Base-by-base conservation (phyloP, 2,797 vertebrate genomes). In the Xenentodon cancila region DNA sequence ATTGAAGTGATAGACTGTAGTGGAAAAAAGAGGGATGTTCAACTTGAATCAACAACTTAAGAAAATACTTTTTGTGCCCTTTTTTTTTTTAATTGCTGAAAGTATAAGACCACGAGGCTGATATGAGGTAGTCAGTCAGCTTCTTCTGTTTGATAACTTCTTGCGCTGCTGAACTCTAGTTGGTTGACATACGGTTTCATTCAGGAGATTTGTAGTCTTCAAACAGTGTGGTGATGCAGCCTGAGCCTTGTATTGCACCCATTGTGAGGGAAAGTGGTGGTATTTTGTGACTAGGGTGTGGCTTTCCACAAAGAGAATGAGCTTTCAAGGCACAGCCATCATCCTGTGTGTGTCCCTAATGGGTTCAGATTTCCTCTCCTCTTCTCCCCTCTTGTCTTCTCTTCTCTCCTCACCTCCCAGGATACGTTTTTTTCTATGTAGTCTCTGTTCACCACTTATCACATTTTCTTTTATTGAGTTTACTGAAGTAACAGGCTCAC, bases 331-430 rank as follows among this genome's bases (percentile, higher is more conserved):
- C 59, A 49, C 60, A 63, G 67, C 52, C 37, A 58, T 32, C 53
- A 61, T 78, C 77, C 67, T 64, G 66, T 71, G 59, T 69, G 62
- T 63, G 46, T 75, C 68, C 48, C 55, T 52, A 4, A 70, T 53
- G 72, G 68, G 59, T 55, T 90, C 57, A 63, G 32, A 51, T 82
- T 80, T 5, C 71, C 30, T 50, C 50, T 40, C 20, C 66, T 22
- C 22, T 49, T 52, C 19, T 68, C 65, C 57, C 40, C 42, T 55
- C 22, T 43, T 52, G 9, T 12, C 46, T 53, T 5, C 25, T 55
- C 53, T 67, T 50, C 47, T 50, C 9, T 58, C 42, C 16, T 13
- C 37, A 15, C 15, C 37, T 40, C 13, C 3, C 12, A 15, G 13
- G 32, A 37, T 54, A 13, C 16, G 18, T 50, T 59, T 52, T n/a